Percentiles rank a stretch among this genome's conserved stretches.
Conservation (phyloP, 1,140 invertebrate genomes). For the Caenorhabditis briggsae region DNA sequence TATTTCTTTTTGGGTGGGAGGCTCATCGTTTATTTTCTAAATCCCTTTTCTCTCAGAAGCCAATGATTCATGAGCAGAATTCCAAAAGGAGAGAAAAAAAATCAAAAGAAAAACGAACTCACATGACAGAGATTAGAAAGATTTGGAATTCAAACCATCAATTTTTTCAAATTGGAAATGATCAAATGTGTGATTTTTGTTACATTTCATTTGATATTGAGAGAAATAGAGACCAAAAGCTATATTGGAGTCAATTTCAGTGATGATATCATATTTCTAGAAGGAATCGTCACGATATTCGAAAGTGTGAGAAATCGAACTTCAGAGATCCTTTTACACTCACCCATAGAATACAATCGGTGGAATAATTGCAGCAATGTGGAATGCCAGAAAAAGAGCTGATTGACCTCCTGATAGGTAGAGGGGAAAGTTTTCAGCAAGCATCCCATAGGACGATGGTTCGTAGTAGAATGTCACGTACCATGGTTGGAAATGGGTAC, state of each 20-base stretch:
- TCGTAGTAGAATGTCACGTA: conserved; percentile 76
- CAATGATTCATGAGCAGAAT: conserved; percentile 28
- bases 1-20: neutral
- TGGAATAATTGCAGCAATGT: conserved; percentile 72
- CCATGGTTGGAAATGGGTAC: conserved; percentile 75
- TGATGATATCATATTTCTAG: conserved; percentile 18
- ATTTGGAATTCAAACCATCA: neutral
- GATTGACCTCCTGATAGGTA: conserved; percentile 73
- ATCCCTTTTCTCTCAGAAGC: conserved; percentile 6
- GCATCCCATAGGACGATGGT: conserved; percentile 73
- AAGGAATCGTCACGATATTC: neutral
- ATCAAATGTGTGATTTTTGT: neutral
- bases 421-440: conserved; percentile 72
- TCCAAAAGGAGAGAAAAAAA: neutral
- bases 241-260: neutral
- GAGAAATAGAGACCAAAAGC: neutral
- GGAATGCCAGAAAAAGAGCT: conserved; percentile 73
- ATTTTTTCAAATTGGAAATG: neutral
- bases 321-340: conserved; percentile 37
- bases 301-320: neutral
- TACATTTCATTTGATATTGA: neutral
- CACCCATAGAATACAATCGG: conserved; percentile 73
- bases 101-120: conserved; percentile 44
- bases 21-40: neutral
- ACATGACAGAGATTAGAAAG: conserved; percentile 27